Percentiles rank a stretch among this genome's conserved stretches.
phyloP scores from a whole-genome alignment of 2,113 vertebrate species.

The Scytalopus superciliaris region DNA sequence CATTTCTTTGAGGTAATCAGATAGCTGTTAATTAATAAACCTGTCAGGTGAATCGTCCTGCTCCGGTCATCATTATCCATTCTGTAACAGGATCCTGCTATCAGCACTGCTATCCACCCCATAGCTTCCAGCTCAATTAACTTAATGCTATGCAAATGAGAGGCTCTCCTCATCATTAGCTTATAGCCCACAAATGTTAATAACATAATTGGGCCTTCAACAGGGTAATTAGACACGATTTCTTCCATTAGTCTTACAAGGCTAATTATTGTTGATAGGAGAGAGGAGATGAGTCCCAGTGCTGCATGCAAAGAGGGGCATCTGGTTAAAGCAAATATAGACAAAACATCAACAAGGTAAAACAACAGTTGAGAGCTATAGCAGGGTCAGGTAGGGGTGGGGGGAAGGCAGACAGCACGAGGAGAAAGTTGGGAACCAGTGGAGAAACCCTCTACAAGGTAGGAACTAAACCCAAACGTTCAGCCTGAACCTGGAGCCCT shows the following conservation, averaged over 20 bases:
- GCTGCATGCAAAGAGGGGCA: slow-evolving; percentile 61
- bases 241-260: slow-evolving; percentile 86
- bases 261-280: slow-evolving; percentile 81
- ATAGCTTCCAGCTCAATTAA: slow-evolving; percentile 87
- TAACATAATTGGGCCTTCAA: slow-evolving; percentile 94
- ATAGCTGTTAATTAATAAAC: slow-evolving; percentile 95
- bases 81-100: slow-evolving; percentile 87
- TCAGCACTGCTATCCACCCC: slow-evolving; percentile 76
- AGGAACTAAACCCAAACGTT: background rate
- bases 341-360: slow-evolving; percentile 47
- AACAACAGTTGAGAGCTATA: background rate
- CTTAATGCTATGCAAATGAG: slow-evolving; percentile 98
- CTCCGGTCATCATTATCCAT: slow-evolving; percentile 85
- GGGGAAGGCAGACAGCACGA: background rate
- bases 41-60: slow-evolving; percentile 88
- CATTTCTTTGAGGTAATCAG: slow-evolving; percentile 82
- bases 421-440: background rate
- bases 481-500: background rate
- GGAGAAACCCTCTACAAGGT: background rate
- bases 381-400: background rate
- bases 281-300: slow-evolving; percentile 66
- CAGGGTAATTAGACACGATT: slow-evolving; percentile 90
- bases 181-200: slow-evolving; percentile 84
- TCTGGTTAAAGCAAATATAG: slow-evolving; percentile 65
- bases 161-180: slow-evolving; percentile 87